A percentile compares a stretch with the other conserved stretches of the same genome.
These are phyloP conservation scores for Calephelis nemesis DNA, from an alignment of 1,140 invertebrate species.

Conservation along the genomic window DNA sequence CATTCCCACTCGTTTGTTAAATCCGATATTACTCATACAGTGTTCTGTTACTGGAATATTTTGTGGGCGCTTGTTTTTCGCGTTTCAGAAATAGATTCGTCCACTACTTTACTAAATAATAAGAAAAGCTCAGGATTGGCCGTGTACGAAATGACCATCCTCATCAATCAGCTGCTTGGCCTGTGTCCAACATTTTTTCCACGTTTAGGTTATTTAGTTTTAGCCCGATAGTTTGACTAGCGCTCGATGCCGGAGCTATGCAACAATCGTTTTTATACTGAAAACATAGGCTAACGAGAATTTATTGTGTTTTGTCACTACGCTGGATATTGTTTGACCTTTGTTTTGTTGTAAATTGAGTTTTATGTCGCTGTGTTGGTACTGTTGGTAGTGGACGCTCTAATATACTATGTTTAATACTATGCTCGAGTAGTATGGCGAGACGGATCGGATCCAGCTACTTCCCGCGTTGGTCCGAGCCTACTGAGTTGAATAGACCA, in stretches of 20 bases:
- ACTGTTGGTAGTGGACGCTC: too few species aligned
- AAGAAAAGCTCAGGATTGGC: conserved; percentile 77
- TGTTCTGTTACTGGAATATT: conserved; percentile 38
- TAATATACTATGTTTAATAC: too few species aligned
- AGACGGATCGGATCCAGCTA: too few species aligned
- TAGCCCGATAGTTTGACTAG: conserved; percentile 68
- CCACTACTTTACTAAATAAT: conserved; percentile 78
- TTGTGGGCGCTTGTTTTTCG: conserved; percentile 70
- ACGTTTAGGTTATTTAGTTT: conserved; percentile 77
- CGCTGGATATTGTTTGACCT: background rate
- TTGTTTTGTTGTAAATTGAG: too few species aligned
- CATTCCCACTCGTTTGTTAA: background rate
- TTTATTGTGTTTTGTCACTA: conserved; percentile 20
- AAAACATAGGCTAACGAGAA: conserved; percentile 8
- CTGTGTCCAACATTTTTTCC: conserved; percentile 75
- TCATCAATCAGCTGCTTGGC: conserved; percentile 79
- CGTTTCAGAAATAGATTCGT: conserved; percentile 73
- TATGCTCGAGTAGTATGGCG: too few species aligned
- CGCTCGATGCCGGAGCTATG: conserved; percentile 45
- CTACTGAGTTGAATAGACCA: too few species aligned
- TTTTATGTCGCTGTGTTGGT: too few species aligned
- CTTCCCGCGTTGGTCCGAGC: too few species aligned
- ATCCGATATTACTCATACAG: conserved; percentile 16
- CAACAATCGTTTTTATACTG: conserved; percentile 22
- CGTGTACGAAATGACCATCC: conserved; percentile 78